These are phyloP conservation scores for Dascillus cervinus DNA, from an alignment of 2,888 invertebrate species.

Conservation along the genomic window DNA sequence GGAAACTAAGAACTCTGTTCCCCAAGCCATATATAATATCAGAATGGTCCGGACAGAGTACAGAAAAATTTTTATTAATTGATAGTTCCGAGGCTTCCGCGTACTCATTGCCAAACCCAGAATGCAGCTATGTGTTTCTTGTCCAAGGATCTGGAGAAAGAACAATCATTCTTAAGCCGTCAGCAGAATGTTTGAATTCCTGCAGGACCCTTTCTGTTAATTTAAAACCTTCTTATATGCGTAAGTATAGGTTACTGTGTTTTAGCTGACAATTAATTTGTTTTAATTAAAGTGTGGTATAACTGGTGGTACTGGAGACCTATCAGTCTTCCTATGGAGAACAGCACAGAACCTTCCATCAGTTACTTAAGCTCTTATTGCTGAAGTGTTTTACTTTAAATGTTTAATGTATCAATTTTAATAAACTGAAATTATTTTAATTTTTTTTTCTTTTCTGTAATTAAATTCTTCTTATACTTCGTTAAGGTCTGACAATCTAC, in stretches of 20 bases:
- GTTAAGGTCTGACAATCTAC: too few relatives aligned
- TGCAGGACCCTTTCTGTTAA: conserved; percentile 66
- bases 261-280: conserved; percentile 35
- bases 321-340: conserved; percentile 53
- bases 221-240: conserved; percentile 63
- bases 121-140: conserved; percentile 73
- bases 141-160: conserved; percentile 66
- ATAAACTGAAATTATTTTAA: too few relatives aligned
- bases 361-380: conserved; percentile 68
- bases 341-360: conserved; percentile 53
- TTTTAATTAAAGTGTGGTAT: conserved; percentile 61
- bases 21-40: conserved; percentile 59
- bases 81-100: conserved; percentile 60
- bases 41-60: conserved; percentile 61
- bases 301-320: conserved; percentile 83
- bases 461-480: too few relatives aligned
- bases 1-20: conserved; percentile 64
- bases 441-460: too few relatives aligned
- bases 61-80: conserved; percentile 69
- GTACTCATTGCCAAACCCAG: conserved; percentile 69
- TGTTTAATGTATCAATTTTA: too few relatives aligned
- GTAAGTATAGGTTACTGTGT: conserved; percentile 53
- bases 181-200: conserved; percentile 62
- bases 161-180: conserved; percentile 65
- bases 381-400: too few relatives aligned